Evolutionary conservation across 2,113 vertebrate genomes (phyloP).

Genomic region (Pyrgilauda ruficollis): DNA sequence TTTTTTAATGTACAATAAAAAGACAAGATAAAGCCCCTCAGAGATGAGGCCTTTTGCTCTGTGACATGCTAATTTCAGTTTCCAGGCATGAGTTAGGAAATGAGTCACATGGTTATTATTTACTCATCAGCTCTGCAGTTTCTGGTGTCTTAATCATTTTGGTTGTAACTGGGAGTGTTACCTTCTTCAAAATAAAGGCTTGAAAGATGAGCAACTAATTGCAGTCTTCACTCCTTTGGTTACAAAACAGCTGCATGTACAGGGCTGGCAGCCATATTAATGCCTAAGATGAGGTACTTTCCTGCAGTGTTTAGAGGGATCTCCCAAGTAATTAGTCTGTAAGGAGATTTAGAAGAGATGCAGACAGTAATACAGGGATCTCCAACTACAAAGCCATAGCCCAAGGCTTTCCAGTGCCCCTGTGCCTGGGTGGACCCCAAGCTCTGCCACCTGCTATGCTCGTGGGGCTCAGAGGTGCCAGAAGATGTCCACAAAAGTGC

Average conservation of each 20-base stretch:
- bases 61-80: background rate
- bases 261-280: background rate
- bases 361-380: background rate
- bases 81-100: conserved; percentile 19
- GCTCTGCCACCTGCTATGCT: background rate
- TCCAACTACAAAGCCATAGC: background rate
- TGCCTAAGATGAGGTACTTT: background rate
- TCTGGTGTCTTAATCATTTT: conserved; percentile 14
- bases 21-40: background rate
- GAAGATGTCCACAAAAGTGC: background rate
- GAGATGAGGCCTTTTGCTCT: background rate
- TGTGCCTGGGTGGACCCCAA: fast-evolving
- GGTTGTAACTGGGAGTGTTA: background rate
- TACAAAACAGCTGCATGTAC: background rate
- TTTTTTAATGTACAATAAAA: background rate
- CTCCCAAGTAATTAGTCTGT: background rate
- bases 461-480: background rate
- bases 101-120: conserved; percentile 52
- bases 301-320: background rate
- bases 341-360: background rate
- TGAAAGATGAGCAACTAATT: background rate
- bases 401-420: background rate
- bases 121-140: conserved; percentile 31
- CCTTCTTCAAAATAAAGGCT: conserved; percentile 10
- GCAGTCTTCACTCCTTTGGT: background rate